Evolutionary conservation across 2,888 invertebrate species (phyloP), one percentile per base, ranked within the genome.

Genomic region (Luperina testacea): DNA sequence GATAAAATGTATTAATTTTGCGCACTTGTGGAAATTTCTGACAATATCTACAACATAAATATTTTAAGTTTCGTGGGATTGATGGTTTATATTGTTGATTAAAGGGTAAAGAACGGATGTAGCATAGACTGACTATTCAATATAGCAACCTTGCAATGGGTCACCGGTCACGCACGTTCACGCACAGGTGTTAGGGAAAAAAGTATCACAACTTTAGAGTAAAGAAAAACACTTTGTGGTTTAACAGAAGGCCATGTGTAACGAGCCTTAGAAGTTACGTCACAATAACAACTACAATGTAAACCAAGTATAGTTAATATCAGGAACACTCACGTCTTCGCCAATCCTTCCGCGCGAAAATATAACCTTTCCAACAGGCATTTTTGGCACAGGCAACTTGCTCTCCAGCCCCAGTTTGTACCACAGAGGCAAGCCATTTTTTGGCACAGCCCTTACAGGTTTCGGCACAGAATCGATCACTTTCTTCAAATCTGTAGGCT

Each of bases 331-430:
- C 87, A 97, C 97, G 83, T 97, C 96, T 92, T 96, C 95, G 6
- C 97, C 97, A 45, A 97, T 95, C 89, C 92, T 96, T 51, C 97
- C 97, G 82, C 97, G 97, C 65, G 96, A 95, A 89, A 97, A 96
- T 73, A 96, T 89, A 77, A 97, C 94, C 78, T 94, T 96, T 4
- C 97, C 97, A 42, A 91, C 92, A 0, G 97, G 97, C 92, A 96
- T 96, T 89, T 96, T 96, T 27, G 97, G 96, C 78, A 97, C 95
- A 1, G 97, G 97, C 75, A 97, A 91, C 89, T 97, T 97, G 79
- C 94, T 92, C 86, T 97, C 97, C 89, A 97, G 87, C 0, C 97
- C 97, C 6, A 97, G 92, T 64, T 92, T 93, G 78, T 95, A 95
- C 97, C 97, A 97, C 78, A 95, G 78, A 4, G 97, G 97, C 42